phyloP scores from a whole-genome alignment of 2,888 invertebrate genomes.

The Frankliniella intonsa region DNA sequence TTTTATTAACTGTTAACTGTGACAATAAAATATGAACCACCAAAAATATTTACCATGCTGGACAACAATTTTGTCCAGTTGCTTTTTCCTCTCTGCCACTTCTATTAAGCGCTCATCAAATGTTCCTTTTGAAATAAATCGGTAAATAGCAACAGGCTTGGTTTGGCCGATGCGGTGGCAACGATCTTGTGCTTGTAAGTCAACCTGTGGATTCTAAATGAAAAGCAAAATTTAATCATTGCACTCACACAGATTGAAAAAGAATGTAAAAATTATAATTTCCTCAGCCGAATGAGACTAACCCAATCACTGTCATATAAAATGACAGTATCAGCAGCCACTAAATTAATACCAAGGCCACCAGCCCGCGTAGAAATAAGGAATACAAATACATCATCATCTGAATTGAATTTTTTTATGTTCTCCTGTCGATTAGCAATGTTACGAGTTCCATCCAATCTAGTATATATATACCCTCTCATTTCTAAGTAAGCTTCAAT shows the following conservation, averaged over 20 bases:
- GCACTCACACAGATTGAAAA: not conserved
- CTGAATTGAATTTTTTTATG: slow-evolving; percentile 51
- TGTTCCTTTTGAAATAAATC: slow-evolving; percentile 57
- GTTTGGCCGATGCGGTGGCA: slow-evolving; percentile 70
- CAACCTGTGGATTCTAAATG: slow-evolving; percentile 60
- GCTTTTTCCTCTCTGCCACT: slow-evolving; percentile 57
- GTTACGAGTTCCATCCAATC: slow-evolving; percentile 54
- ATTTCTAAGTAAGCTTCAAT: slow-evolving; percentile 58
- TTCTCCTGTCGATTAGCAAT: slow-evolving; percentile 49
- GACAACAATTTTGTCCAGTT: slow-evolving; percentile 64
- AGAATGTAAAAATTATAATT: no score
- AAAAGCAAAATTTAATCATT: slow-evolving; percentile 26
- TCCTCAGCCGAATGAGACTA: slow-evolving; percentile 35
- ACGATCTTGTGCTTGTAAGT: slow-evolving; percentile 67
- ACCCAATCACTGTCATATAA: slow-evolving; percentile 63
- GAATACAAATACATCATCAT: slow-evolving; percentile 54
- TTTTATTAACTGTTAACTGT: not conserved
- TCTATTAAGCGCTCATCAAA: slow-evolving; percentile 61
- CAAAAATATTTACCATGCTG: slow-evolving; percentile 49
- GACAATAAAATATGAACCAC: not conserved
- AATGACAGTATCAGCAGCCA: slow-evolving; percentile 64
- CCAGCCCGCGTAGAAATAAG: slow-evolving; percentile 65
- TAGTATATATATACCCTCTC: slow-evolving; percentile 48
- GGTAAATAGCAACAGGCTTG: slow-evolving; percentile 62
- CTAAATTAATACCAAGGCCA: slow-evolving; percentile 64